Evolutionary conservation across 2,797 vertebrate genomes (phyloP), one percentile per base, ranked within the genome.

Genomic region (Poeciliopsis paucimaculata): DNA sequence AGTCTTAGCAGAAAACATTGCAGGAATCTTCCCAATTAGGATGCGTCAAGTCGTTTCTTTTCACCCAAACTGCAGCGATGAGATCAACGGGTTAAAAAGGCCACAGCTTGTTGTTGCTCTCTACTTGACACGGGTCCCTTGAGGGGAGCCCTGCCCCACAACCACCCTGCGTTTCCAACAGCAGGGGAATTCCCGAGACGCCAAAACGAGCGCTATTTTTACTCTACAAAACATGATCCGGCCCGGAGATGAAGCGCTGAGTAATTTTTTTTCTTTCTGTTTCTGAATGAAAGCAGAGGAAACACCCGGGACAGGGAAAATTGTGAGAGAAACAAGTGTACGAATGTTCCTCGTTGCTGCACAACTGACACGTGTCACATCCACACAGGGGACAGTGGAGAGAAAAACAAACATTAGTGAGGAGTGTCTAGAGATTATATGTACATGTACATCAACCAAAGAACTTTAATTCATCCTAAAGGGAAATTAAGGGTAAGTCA

Each of bases 161-260:
- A 82, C 39, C 23, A 70, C 15, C 75, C 70, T 13, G 74, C 79
- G 86, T 88, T 81, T 87, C 73, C 62, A 79, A 79, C 73, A 77
- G 75, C 62, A 31, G 47, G 8, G 75, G 55, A 55, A 86, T 72
- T 87, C 92, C 87, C 55, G n/a, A 72, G 84, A 82, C 55, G 75
- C 77, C 15, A 36, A 87, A 84, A 78, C 78, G 49, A 62, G 10
- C 8, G 68, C 76, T 90, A 80, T 89, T 90, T 90, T 87, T 76
- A 80, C 83, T 78, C 73, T 41, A 75, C 60, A 60, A 77, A 76
- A 78, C 7, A 1, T 16, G 4, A 46, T 57, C 5, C 34, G 55
- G 81, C 62, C 68, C 60, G 62, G 76, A 81, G 76, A 84, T 79
- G 84, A 87, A 77, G 80, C 51, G 70, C 79, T 86, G 77, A 90